A percentile compares a stretch with the other conserved stretches of the same genome.
Evolutionary conservation across 1,140 invertebrate species (phyloP).

Genomic region (Diplogasteroides magnus): DNA sequence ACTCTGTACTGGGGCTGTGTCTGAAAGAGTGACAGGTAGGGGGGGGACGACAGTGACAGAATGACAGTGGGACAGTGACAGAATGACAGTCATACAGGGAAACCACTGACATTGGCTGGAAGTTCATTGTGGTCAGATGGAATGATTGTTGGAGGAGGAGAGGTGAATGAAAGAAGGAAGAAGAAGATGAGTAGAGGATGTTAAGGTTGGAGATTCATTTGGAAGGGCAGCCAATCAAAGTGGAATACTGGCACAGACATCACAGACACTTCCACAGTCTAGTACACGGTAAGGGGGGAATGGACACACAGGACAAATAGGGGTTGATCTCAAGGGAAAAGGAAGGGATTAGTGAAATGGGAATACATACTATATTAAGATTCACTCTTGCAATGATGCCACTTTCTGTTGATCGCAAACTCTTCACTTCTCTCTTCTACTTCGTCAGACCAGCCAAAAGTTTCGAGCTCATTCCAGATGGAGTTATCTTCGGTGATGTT

Average conservation of each 20-base stretch:
- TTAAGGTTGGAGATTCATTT: not conserved
- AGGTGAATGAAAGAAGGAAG: no score
- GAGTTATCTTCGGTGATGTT: not conserved
- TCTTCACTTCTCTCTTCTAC: not conserved
- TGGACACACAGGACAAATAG: not conserved
- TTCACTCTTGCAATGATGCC: not conserved
- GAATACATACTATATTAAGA: not conserved
- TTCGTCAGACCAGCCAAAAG: slow-evolving; percentile 1
- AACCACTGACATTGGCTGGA: not conserved
- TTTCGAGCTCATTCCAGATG: not conserved
- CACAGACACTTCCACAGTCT: not conserved
- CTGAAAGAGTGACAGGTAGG: not conserved
- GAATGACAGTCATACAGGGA: not conserved
- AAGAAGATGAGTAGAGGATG: no score
- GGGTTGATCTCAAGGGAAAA: not conserved
- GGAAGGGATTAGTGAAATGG: not conserved
- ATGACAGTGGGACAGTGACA: not conserved
- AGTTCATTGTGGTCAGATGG: not conserved
- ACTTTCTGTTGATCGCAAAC: not conserved
- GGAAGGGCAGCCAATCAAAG: not conserved
- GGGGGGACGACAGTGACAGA: not conserved
- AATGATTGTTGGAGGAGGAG: not conserved
- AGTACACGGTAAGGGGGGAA: not conserved
- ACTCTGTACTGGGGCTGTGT: not conserved
- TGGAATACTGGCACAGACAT: not conserved